Evolutionary conservation across 2,888 invertebrate genomes (phyloP).

Genomic region (Cantharis flavilabris): DNA sequence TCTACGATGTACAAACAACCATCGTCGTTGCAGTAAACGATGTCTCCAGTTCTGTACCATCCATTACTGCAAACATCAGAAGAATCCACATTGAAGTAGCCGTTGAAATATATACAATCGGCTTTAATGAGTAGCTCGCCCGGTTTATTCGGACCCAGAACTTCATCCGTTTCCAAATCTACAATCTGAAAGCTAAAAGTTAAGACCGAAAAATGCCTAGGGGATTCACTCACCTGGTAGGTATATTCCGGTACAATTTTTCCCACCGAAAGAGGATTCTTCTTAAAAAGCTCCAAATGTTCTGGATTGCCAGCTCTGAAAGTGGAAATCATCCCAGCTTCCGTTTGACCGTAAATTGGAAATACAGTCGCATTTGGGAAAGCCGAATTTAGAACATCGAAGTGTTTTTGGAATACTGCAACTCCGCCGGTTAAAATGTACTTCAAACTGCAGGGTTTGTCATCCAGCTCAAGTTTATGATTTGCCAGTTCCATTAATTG

Average conservation of each 20-base stretch:
- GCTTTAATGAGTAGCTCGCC: constrained; percentile 62
- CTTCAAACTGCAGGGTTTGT: background rate
- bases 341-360: background rate
- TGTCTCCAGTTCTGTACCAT: constrained; percentile 60
- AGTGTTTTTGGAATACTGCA: background rate
- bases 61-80: constrained; percentile 53
- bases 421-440: background rate
- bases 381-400: background rate
- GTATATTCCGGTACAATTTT: background rate
- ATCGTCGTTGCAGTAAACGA: constrained; percentile 58
- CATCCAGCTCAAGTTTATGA: background rate
- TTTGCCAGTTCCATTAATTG: background rate
- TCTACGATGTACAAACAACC: constrained; percentile 58
- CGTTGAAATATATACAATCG: constrained; percentile 46
- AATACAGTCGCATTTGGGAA: background rate
- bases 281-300: background rate
- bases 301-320: background rate
- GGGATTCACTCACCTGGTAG: background rate
- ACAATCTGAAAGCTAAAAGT: constrained; percentile 48
- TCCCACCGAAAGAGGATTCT: background rate
- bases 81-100: constrained; percentile 57
- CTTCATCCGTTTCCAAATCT: constrained; percentile 53
- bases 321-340: background rate
- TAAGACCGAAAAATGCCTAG: background rate
- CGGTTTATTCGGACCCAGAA: constrained; percentile 54